Conservation (phyloP, 64 coral and sea anemone species). For the Astreopora myriophthalma region DNA sequence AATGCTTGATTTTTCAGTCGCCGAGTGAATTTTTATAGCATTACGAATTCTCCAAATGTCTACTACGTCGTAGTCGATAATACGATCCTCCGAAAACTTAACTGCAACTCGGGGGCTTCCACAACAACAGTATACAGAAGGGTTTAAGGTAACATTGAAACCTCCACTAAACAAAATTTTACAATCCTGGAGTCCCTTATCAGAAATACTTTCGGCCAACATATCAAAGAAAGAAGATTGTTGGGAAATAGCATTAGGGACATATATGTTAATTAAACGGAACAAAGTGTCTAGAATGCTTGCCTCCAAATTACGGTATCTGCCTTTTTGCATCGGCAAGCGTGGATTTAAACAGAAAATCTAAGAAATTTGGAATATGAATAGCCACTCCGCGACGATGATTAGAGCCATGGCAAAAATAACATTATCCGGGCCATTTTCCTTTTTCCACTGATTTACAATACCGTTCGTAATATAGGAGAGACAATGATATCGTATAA, state of each 20-base stretch:
- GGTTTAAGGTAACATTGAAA: neutral
- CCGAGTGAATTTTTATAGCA: constrained; percentile 26
- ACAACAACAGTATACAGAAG: neutral
- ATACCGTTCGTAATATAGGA: constrained; percentile 25
- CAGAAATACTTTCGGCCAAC: neutral
- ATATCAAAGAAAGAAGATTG: neutral
- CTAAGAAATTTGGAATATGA: neutral
- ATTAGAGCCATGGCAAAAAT: constrained; percentile 40
- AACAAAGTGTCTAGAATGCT: constrained; percentile 7
- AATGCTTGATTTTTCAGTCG: neutral
- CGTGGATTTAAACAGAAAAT: neutral
- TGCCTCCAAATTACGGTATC: constrained; percentile 22
- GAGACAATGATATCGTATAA: too few relatives aligned
- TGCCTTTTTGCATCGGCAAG: neutral
- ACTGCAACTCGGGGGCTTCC: neutral
- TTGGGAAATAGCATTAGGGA: neutral
- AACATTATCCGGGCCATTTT: constrained; percentile 44
- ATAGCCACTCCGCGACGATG: constrained; percentile 36
- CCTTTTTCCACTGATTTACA: constrained; percentile 36
- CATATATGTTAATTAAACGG: constrained; percentile 5
- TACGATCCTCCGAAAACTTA: neutral
- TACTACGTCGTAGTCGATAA: neutral
- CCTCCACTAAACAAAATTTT: neutral
- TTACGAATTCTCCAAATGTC: constrained; percentile 36
- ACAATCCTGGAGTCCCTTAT: neutral